Conservation (phyloP, 37 sponge, comb jelly and placozoan genomes). For the Cliona cf. orientalis region DNA sequence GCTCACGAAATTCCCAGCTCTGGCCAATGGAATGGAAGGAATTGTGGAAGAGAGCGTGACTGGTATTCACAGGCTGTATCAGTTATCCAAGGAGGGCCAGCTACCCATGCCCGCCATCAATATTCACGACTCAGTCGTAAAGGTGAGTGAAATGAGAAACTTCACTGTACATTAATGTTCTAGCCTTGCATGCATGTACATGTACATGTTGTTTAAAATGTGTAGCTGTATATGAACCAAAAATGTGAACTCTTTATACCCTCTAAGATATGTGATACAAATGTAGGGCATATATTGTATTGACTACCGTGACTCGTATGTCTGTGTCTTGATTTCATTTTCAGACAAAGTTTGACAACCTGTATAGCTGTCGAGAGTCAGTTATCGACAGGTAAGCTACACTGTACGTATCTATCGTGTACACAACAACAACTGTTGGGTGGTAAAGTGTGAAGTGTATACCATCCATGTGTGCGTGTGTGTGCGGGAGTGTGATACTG, state of each 20-base stretch:
- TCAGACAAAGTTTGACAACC: slow-evolving; percentile 92
- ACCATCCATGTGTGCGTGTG: no score
- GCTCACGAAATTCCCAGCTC: slow-evolving; percentile 66
- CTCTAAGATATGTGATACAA: no score
- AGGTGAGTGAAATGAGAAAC: slow-evolving; percentile 46
- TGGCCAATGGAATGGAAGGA: slow-evolving; percentile 70
- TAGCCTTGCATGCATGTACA: not conserved
- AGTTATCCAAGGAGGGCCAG: slow-evolving; percentile 76
- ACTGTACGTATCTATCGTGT: no score
- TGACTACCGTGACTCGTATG: not conserved
- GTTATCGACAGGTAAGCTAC: slow-evolving; percentile 84
- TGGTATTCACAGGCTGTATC: slow-evolving; percentile 88
- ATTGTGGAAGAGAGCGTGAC: slow-evolving; percentile 92
- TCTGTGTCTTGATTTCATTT: not conserved
- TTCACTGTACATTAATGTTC: not conserved
- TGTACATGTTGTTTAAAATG: not conserved
- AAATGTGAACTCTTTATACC: no score
- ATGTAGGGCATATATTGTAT: not conserved
- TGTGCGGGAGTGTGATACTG: no score
- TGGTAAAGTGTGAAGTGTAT: no score
- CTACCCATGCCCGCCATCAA: slow-evolving; percentile 91
- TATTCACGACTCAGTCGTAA: slow-evolving; percentile 89
- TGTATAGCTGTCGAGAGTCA: slow-evolving; percentile 83
- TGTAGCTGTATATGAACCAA: no score
- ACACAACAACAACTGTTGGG: no score